Percentiles rank a stretch among this genome's conserved stretches.
Evolutionary conservation across 1,140 invertebrate genomes (phyloP).

Genomic region (Brachionus angularis): DNA sequence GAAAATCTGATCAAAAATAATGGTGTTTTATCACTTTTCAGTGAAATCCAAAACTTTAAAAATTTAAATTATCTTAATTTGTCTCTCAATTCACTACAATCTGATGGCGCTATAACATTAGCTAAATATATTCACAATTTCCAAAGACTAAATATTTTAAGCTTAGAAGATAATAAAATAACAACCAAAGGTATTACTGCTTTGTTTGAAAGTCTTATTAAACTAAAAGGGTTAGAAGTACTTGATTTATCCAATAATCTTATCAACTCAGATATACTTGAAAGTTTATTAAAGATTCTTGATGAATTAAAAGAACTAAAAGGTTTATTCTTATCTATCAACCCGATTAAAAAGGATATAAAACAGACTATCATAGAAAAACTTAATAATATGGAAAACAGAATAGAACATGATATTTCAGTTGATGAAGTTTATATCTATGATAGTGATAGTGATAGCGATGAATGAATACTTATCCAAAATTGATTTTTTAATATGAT

Average conservation of each 20-base stretch:
- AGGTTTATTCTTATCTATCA: neutral
- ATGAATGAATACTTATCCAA: too few species aligned
- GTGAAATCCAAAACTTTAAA: neutral
- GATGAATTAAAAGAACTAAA: neutral
- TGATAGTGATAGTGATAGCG: too few species aligned
- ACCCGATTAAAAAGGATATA: neutral
- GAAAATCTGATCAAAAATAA: neutral
- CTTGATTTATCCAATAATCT: neutral
- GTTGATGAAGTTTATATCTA: neutral
- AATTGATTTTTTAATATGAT: too few species aligned
- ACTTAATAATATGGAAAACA: neutral
- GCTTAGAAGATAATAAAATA: neutral
- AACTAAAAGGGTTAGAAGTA: neutral
- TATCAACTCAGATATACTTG: neutral
- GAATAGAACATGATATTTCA: neutral
- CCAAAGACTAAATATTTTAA: neutral
- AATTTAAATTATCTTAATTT: neutral
- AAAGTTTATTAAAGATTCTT: neutral
- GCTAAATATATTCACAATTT: neutral
- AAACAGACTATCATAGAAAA: neutral
- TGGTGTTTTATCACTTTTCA: neutral
- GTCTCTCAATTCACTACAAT: neutral
- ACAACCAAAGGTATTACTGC: neutral
- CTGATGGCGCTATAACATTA: neutral
- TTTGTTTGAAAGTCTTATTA: neutral